Percentiles rank a stretch among this genome's conserved stretches.
Evolutionary conservation across 1,140 invertebrate genomes (phyloP).

Genomic region (Vanessa atalanta): DNA sequence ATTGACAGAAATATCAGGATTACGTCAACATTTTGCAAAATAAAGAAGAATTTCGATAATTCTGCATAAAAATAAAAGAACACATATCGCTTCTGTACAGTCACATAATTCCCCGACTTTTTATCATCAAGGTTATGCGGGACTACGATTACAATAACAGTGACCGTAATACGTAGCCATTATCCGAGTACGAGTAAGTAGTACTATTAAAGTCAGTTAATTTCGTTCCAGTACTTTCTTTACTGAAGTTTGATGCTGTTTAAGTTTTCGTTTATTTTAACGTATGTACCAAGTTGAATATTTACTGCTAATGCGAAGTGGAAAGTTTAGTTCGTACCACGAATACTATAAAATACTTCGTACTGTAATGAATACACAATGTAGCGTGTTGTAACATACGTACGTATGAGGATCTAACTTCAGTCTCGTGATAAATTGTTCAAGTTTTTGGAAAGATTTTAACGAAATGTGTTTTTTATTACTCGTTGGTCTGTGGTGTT

Average conservation of each 20-base stretch:
- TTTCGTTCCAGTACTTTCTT: neutral
- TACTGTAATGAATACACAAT: conserved; percentile 5
- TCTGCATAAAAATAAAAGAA: too few species aligned
- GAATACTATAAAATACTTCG: conserved; percentile 14
- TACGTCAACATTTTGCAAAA: too few species aligned
- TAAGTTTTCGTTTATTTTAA: conserved; percentile 27
- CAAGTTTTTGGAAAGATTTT: neutral
- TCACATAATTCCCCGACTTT: too few species aligned
- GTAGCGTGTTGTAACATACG: neutral
- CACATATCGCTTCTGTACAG: too few species aligned
- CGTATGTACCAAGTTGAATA: conserved; percentile 28
- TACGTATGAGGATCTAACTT: neutral
- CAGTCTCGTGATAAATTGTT: neutral
- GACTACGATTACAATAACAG: neutral
- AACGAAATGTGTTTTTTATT: too few species aligned
- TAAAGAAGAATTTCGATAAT: too few species aligned
- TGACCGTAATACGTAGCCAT: neutral
- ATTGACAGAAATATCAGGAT: too few species aligned
- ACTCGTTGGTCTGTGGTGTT: too few species aligned
- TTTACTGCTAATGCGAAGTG: conserved; percentile 32
- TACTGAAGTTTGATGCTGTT: conserved; percentile 9
- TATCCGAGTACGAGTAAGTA: too few species aligned
- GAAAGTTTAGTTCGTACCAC: conserved; percentile 21
- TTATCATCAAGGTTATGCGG: too few species aligned
- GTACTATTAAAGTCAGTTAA: neutral